phyloP scores from a whole-genome alignment of 2,888 invertebrate genomes.

The Ischnura elegans region DNA sequence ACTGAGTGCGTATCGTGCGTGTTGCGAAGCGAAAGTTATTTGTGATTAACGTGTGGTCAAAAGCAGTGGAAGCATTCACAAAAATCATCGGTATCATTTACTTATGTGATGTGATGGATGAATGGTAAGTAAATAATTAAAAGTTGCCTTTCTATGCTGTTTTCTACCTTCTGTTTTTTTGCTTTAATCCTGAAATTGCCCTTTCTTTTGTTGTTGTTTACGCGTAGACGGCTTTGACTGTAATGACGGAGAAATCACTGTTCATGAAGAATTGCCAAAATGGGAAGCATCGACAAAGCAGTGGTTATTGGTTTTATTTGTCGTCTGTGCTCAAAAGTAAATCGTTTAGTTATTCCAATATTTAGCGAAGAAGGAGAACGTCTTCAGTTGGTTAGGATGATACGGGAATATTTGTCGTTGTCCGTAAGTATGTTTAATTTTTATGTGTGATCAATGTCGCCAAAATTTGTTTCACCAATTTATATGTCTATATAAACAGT shows the following conservation, averaged over 20 bases:
- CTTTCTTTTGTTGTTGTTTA: not conserved
- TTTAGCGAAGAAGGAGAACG: slow-evolving; percentile 89
- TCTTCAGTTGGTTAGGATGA: slow-evolving; percentile 88
- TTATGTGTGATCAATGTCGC: too few species aligned
- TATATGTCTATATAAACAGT: too few species aligned
- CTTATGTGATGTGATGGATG: not conserved
- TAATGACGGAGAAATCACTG: not conserved
- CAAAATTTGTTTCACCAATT: too few species aligned
- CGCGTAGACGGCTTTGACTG: not conserved
- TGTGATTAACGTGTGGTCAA: not conserved
- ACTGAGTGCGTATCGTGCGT: not conserved
- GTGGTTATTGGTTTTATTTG: slow-evolving; percentile 91
- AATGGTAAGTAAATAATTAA: not conserved
- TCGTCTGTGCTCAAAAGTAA: slow-evolving; percentile 92
- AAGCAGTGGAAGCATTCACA: not conserved
- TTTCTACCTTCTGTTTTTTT: not conserved
- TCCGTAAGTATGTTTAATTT: slow-evolving; percentile 81
- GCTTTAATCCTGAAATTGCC: not conserved
- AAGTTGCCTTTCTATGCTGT: not conserved
- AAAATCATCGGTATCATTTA: not conserved
- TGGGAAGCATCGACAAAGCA: slow-evolving; percentile 91
- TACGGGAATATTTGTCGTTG: slow-evolving; percentile 89
- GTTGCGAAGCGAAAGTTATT: not conserved
- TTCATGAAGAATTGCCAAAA: slow-evolving; percentile 74
- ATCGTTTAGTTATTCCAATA: slow-evolving; percentile 89